Conservation (phyloP, 1,140 invertebrate species). For the Pteromalus puparum region DNA sequence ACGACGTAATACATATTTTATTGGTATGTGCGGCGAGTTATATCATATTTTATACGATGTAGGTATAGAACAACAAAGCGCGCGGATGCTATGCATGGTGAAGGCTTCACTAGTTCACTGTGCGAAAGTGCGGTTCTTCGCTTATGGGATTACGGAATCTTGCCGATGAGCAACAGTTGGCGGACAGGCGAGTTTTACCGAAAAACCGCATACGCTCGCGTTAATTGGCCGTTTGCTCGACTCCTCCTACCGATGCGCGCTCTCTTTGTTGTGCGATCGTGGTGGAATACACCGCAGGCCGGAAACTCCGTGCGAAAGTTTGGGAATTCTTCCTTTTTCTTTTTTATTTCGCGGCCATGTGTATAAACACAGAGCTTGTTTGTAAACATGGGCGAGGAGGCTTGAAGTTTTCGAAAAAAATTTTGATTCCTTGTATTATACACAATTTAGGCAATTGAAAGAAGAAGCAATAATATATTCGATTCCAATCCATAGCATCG, state of each 20-base stretch:
- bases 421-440: no score
- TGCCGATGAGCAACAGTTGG: slow-evolving; percentile 42
- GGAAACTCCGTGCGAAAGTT: slow-evolving; percentile 4
- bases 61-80: not conserved
- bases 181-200: slow-evolving; percentile 5
- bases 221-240: slow-evolving; percentile 14
- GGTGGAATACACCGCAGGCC: not conserved
- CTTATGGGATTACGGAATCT: slow-evolving; percentile 13
- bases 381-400: slow-evolving; percentile 21
- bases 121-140: not conserved
- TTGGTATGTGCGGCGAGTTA: no score
- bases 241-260: not conserved
- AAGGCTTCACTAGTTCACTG: not conserved
- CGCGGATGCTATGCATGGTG: not conserved
- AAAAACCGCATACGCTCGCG: slow-evolving; percentile 28
- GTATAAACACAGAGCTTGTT: slow-evolving; percentile 30
- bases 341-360: no score
- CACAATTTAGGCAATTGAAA: no score
- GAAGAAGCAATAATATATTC: slow-evolving; percentile 1
- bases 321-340: not conserved
- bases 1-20: not conserved
- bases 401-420: not conserved
- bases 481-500: slow-evolving; percentile 10
- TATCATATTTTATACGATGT: no score
- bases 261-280: not conserved